Conservation (phyloP, 2,888 invertebrate species). For the Ochropacha duplaris region DNA sequence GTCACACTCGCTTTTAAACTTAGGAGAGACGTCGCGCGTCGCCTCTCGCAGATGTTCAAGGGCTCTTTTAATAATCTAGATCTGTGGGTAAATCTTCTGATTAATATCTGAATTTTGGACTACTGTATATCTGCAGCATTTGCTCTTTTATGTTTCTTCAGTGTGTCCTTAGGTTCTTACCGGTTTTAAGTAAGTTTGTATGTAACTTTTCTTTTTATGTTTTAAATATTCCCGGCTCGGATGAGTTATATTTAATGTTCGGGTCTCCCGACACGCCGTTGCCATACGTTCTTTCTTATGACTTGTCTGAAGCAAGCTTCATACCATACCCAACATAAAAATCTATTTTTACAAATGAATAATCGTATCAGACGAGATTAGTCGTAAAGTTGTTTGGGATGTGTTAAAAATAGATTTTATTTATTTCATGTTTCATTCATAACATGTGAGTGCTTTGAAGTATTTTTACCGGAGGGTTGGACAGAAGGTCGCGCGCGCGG, state of each 20-base stretch:
- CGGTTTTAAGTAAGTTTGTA: too few relatives aligned
- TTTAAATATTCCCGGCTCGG: too few relatives aligned
- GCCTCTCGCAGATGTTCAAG: not conserved
- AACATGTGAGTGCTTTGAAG: constrained; percentile 5
- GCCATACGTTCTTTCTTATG: not conserved
- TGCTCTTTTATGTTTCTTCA: too few relatives aligned
- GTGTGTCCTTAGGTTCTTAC: too few relatives aligned
- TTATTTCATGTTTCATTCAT: constrained; percentile 5
- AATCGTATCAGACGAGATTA: not conserved
- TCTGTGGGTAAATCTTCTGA: not conserved
- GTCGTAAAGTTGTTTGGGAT: not conserved
- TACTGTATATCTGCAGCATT: too few relatives aligned
- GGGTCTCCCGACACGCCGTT: not conserved
- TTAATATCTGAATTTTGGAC: too few relatives aligned
- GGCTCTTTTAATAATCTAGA: not conserved
- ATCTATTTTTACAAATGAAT: not conserved
- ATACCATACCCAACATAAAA: not conserved
- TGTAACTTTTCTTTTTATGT: too few relatives aligned
- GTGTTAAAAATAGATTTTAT: constrained; percentile 5
- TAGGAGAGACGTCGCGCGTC: too few relatives aligned
- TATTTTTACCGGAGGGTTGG: constrained; percentile 9
- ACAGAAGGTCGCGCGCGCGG: constrained; percentile 9
- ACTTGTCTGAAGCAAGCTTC: not conserved
- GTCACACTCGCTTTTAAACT: not conserved
- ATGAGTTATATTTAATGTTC: too few relatives aligned